Conservation (phyloP, 2,888 invertebrate species). For the Trichopoda pennipes region DNA sequence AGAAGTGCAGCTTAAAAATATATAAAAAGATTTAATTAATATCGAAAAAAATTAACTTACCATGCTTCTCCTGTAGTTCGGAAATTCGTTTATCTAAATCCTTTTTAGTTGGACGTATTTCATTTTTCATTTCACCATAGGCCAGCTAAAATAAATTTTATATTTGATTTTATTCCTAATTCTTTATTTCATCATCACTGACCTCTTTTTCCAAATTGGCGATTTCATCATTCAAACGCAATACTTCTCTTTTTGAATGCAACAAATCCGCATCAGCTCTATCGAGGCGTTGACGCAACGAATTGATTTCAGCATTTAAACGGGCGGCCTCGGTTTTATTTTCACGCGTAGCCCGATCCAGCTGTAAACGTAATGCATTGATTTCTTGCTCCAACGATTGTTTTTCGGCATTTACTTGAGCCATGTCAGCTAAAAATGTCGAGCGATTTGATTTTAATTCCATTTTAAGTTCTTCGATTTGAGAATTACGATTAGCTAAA, state of each 20-base stretch:
- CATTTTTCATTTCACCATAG: slow-evolving; percentile 84
- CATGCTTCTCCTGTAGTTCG: slow-evolving; percentile 91
- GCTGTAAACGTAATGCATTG: slow-evolving; percentile 85
- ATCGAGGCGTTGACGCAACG: slow-evolving; percentile 87
- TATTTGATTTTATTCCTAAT: neutral
- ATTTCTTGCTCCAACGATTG: slow-evolving; percentile 90
- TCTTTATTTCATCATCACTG: slow-evolving; percentile 81
- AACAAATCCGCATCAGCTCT: slow-evolving; percentile 90
- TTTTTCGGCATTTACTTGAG: slow-evolving; percentile 88
- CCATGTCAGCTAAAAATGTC: slow-evolving; percentile 88
- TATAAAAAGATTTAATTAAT: neutral
- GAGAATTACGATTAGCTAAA: slow-evolving; percentile 87
- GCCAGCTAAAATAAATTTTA: slow-evolving; percentile 81
- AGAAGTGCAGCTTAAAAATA: too few species aligned
- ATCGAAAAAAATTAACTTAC: slow-evolving; percentile 82
- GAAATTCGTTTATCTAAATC: slow-evolving; percentile 88
- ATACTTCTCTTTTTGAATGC: slow-evolving; percentile 89
- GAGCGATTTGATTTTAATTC: slow-evolving; percentile 88
- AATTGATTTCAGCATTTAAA: slow-evolving; percentile 88
- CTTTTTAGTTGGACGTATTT: slow-evolving; percentile 85
- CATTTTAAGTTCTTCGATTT: slow-evolving; percentile 90
- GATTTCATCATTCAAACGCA: slow-evolving; percentile 89
- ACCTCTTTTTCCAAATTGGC: slow-evolving; percentile 91
- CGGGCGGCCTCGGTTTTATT: slow-evolving; percentile 88
- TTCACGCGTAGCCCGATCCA: slow-evolving; percentile 88